Evolutionary conservation across 1,140 invertebrate species (phyloP), one percentile per base, ranked within the genome.

Genomic region (Aphaenogaster rudis): DNA sequence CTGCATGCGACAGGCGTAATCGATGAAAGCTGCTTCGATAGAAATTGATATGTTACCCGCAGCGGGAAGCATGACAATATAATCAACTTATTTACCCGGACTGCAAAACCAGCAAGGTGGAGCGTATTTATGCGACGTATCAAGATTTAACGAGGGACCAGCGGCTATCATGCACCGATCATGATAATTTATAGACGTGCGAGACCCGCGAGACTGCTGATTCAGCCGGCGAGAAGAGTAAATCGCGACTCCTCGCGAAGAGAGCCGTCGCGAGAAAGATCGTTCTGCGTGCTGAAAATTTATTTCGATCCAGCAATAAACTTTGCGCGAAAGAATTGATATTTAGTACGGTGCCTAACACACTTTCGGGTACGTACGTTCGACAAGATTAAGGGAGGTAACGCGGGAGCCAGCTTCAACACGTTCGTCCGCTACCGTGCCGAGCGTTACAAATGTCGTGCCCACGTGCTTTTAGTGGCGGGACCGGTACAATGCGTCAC

Each of bases 71-170:
- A 69, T 28, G 88, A 74, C 77, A 69, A 87, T 89, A 87, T 87
- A 90, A 90, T 90, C 84, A 86, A 89, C 88, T 88, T 89, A 89
- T 90, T 90, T 89, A 89, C 88, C 48, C 50, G 42, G 57, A 15
- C 63, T 57, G 77, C 57, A 71, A 89, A 89, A 86, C 82, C 88
- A 76, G 88, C 79, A 80, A 66, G 81, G 13, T 54, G 74, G 66
- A 72, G 59, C 57, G 81, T 89, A 86, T 89, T 89, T 89, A 89
- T 89, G 88, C 76, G 67, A 87, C 76, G 57, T 45, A 57, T 72
- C 88, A 64, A 89, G 88, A 63, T 90, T 90, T 90, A 90, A 90
- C 85, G 88, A 90, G 84, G 50, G 39, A 86, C 84, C 78, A 66
- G 71, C 84, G 88, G 77, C 88, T 50, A 64, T 77, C 59, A 48